Evolutionary conservation across 2,113 vertebrate genomes (phyloP), one percentile per base, ranked within the genome.

Genomic region (Rhinichthys klamathensis): DNA sequence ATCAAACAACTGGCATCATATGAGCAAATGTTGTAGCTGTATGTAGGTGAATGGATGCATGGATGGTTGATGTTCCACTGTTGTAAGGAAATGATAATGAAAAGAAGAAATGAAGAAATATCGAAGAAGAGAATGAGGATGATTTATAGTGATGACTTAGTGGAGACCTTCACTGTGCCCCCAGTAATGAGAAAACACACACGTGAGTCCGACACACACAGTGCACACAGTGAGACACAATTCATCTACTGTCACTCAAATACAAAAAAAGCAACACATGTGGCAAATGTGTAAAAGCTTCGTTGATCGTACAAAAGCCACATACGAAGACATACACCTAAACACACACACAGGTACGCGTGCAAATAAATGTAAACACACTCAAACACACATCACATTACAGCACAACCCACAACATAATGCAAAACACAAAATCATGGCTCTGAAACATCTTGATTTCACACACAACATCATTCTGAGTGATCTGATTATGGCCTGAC

Each of bases 131-230:
- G 63, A 32, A 78, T 72, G 56, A 65, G 8, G 44, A 85, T 63
- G 74, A 87, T 80, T 54, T 76, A 46, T 15, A 79, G 87, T 89
- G 87, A 90, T 91, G 90, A 88, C 70, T 65, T 89, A 86, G 75
- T 88, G 88, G 90, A 89, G 84, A 89, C 88, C 87, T 90, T 93
- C 92, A 89, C 85, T 92, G 91, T 92, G 88, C 88, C 90, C 91
- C 88, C 92, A 89, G 82, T 83, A 85, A 73, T 75, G 80, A 81
- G 73, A 84, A 86, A 13, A 82, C 77, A 88, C 18, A 85, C 56
- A 87, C 7, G 83, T 80, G 65, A 56, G 41, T 61, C 78, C 67
- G 54, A 84, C 83, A 30, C 58, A 84, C 63, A 82, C 65, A 80
- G 23, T 84, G 61, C 84, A 80, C 41, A 80, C 8, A 0, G 27